These are phyloP conservation scores for Camponotus floridanus DNA, from an alignment of 1,140 invertebrate species.

Conservation along the genomic window DNA sequence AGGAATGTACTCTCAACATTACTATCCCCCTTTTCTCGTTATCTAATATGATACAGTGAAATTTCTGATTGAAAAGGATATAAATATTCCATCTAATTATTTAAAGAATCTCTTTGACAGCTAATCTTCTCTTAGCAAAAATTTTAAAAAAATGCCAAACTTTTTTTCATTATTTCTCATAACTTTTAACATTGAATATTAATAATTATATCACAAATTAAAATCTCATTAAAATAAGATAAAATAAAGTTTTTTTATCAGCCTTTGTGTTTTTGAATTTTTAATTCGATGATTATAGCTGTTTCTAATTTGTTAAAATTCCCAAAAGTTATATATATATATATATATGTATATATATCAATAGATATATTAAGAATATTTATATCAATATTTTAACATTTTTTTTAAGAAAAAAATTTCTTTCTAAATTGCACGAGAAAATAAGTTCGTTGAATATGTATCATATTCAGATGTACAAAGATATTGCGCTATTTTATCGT, in stretches of 20 bases:
- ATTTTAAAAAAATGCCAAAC: not conserved
- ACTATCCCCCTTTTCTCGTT: constrained; percentile 18
- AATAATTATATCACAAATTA: not conserved
- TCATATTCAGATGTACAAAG: not conserved
- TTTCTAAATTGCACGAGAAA: not conserved
- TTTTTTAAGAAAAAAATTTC: not conserved
- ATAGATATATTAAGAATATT: too few relatives aligned
- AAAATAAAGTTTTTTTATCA: not conserved
- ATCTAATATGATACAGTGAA: constrained; percentile 1
- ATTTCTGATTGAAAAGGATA: not conserved
- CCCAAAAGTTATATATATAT: not conserved
- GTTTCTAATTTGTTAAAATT: not conserved
- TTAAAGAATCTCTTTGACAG: not conserved
- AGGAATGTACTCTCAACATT: constrained; percentile 63
- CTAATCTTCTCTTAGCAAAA: not conserved
- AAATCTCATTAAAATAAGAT: not conserved
- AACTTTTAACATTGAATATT: not conserved
- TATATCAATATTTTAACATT: not conserved
- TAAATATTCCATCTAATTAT: constrained; percentile 9
- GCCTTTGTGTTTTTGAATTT: not conserved
- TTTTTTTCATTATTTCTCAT: not conserved
- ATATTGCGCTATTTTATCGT: not conserved
- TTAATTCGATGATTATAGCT: not conserved
- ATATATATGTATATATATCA: not conserved
- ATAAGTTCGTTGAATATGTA: not conserved